Evolutionary conservation across 2,888 invertebrate species (phyloP).

Genomic region (Xanthia togata): DNA sequence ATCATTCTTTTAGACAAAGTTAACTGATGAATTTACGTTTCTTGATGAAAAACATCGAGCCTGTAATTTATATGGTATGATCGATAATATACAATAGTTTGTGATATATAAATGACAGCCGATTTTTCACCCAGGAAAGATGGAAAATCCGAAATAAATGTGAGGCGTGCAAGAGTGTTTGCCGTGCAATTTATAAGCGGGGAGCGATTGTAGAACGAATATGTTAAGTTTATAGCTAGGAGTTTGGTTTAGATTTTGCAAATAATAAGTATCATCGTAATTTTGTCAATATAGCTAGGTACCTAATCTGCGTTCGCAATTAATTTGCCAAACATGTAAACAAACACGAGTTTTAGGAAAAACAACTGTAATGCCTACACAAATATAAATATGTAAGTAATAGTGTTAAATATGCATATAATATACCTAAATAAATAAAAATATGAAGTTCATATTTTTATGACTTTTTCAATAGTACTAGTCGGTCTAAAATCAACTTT

Average conservation of each 20-base stretch:
- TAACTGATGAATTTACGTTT: conserved; percentile 35
- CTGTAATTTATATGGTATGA: conserved; percentile 40
- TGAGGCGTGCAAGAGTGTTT: conserved; percentile 49
- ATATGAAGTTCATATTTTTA: too few relatives aligned
- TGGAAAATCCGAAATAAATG: conserved; percentile 71
- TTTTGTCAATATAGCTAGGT: background rate
- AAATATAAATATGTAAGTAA: too few relatives aligned
- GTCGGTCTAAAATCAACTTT: too few relatives aligned
- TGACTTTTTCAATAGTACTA: too few relatives aligned
- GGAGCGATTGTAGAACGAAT: conserved; percentile 28
- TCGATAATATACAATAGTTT: conserved; percentile 56
- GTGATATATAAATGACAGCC: conserved; percentile 57
- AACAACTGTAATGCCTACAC: too few relatives aligned
- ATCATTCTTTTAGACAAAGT: background rate
- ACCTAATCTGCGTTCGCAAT: too few relatives aligned
- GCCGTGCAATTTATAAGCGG: conserved; percentile 34
- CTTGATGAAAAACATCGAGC: conserved; percentile 18
- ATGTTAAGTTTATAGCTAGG: background rate
- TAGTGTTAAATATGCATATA: too few relatives aligned
- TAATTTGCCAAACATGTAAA: too few relatives aligned
- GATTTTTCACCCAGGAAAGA: conserved; percentile 69
- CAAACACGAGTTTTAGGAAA: too few relatives aligned
- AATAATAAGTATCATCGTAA: background rate
- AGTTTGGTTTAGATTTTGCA: background rate
- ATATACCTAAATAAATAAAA: too few relatives aligned